A percentile compares a stretch with the other conserved stretches of the same genome.
These are phyloP conservation scores for Sipha maydis DNA, from an alignment of 2,888 invertebrate species.

Conservation along the genomic window DNA sequence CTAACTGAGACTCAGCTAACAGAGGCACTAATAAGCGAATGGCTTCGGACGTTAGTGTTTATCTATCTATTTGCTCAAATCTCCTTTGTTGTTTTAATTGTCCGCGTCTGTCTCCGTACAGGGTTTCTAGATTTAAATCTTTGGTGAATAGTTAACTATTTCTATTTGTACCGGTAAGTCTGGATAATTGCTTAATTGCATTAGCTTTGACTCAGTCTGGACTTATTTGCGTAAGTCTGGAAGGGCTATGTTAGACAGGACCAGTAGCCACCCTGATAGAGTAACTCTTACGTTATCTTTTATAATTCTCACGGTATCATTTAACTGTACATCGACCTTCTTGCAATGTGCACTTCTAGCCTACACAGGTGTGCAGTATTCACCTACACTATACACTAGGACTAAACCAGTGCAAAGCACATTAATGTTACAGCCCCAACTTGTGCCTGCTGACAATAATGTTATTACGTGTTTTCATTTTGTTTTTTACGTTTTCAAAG, in stretches of 20 bases:
- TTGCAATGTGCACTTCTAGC: constrained; percentile 5
- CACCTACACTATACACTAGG: constrained; percentile 2
- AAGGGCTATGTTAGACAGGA: neutral
- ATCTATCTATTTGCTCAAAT: neutral
- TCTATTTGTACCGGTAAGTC: neutral
- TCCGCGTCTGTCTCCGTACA: neutral
- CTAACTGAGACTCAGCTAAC: neutral
- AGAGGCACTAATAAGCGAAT: too few species aligned
- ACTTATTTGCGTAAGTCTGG: neutral
- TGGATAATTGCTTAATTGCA: too few species aligned
- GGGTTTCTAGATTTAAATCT: neutral
- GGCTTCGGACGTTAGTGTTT: too few species aligned
- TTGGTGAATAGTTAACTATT: neutral
- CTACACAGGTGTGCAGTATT: neutral
- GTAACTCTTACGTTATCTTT: neutral
- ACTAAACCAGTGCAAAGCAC: constrained; percentile 5
- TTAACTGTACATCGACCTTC: neutral
- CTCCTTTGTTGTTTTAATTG: constrained; percentile 5
- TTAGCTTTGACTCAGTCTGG: neutral
- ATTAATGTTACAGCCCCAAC: neutral
- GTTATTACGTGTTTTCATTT: constrained; percentile 22
- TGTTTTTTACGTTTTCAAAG: neutral
- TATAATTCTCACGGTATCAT: neutral
- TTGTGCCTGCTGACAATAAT: constrained; percentile 26
- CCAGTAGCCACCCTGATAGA: neutral